These are phyloP conservation scores for Dasyprocta punctata DNA, from an alignment of 2,113 vertebrate genomes.

Conservation along the genomic window DNA sequence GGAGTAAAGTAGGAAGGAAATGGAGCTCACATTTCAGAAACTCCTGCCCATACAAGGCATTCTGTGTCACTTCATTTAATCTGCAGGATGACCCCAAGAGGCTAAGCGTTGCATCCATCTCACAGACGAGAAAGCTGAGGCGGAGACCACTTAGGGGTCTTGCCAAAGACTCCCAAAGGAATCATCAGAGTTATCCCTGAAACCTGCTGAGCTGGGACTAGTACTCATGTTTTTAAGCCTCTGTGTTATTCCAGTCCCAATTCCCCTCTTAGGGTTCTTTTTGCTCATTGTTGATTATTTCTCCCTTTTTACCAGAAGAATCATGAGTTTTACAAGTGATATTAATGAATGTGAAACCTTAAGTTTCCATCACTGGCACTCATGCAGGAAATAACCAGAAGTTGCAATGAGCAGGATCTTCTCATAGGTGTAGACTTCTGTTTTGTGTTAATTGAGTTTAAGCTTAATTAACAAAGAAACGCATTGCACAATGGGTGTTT, in stretches of 20 bases:
- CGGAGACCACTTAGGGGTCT: neutral
- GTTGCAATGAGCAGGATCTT: neutral
- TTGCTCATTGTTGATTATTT: neutral
- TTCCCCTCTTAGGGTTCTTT: neutral
- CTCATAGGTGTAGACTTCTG: neutral
- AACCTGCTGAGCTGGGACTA: neutral
- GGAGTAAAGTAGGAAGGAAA: neutral
- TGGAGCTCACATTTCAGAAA: neutral
- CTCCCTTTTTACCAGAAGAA: neutral
- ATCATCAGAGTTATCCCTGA: neutral
- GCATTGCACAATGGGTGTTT: neutral
- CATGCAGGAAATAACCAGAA: neutral
- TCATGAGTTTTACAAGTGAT: neutral
- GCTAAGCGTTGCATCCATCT: neutral
- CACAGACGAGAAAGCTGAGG: neutral
- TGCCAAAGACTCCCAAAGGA: neutral
- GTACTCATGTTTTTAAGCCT: neutral
- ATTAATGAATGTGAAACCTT: neutral
- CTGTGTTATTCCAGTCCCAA: neutral
- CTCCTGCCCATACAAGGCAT: neutral
- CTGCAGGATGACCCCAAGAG: neutral
- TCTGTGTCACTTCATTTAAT: neutral
- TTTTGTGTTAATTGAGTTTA: neutral
- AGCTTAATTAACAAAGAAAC: neutral
- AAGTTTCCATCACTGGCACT: neutral